Conservation (phyloP, 2,113 vertebrate genomes). For the Gulo gulo region DNA sequence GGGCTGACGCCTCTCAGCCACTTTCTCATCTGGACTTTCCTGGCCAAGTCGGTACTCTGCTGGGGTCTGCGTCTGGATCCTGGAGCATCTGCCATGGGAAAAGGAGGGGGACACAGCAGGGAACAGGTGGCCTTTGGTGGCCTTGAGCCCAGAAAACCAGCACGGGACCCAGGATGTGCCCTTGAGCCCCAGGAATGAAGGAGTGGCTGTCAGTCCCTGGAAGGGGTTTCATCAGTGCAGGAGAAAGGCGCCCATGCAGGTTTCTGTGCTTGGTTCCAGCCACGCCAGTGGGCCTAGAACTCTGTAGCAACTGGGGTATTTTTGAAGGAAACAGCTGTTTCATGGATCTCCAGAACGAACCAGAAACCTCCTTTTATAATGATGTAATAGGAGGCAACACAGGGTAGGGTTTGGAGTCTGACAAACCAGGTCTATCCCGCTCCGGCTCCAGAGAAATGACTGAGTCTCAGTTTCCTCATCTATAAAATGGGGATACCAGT, state of each 20-base stretch:
- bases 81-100: conserved; percentile 16
- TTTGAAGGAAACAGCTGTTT: background rate
- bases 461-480: background rate
- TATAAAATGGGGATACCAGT: background rate
- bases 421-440: background rate
- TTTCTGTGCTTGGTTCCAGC: background rate
- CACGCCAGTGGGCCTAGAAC: background rate
- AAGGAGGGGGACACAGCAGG: background rate
- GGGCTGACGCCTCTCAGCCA: background rate
- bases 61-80: conserved; percentile 55
- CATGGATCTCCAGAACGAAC: background rate
- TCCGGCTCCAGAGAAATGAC: background rate
- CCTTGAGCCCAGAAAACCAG: background rate
- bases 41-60: background rate
- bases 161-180: background rate
- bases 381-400: background rate
- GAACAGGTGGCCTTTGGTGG: conserved; percentile 31
- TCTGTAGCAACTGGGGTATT: background rate
- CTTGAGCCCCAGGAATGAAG: background rate
- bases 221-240: background rate
- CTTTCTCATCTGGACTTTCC: conserved; percentile 49
- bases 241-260: background rate
- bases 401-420: background rate
- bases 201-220: background rate
- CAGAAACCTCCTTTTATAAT: background rate